Conservation (phyloP, 2,888 invertebrate genomes). For the Dioctria linearis region DNA sequence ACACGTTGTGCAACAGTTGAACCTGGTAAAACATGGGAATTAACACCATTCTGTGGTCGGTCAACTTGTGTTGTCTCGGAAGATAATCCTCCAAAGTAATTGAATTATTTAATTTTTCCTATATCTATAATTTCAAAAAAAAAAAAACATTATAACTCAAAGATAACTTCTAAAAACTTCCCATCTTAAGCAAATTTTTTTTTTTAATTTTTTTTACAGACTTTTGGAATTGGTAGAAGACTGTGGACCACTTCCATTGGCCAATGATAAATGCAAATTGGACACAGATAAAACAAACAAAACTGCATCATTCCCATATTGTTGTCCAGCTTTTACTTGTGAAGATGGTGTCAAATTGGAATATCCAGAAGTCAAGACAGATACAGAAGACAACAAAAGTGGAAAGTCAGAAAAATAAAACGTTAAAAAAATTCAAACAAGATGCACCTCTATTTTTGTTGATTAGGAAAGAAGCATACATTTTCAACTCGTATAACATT, state of each 20-base stretch:
- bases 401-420: slow-evolving; percentile 8
- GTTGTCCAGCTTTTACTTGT: slow-evolving; percentile 89
- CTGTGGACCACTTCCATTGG: slow-evolving; percentile 89
- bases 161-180: not conserved
- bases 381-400: slow-evolving; percentile 63
- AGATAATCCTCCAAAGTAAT: slow-evolving; percentile 76
- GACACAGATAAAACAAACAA: slow-evolving; percentile 90
- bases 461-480: too few species aligned
- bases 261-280: slow-evolving; percentile 90
- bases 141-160: not conserved
- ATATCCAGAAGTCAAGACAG: slow-evolving; percentile 83
- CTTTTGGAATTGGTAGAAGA: slow-evolving; percentile 89
- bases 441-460: not conserved
- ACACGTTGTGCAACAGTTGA: slow-evolving; percentile 91
- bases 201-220: slow-evolving; percentile 67
- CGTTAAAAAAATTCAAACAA: not conserved
- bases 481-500: too few species aligned
- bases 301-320: slow-evolving; percentile 88
- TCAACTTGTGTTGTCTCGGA: slow-evolving; percentile 87
- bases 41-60: slow-evolving; percentile 92
- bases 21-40: slow-evolving; percentile 87
- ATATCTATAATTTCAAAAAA: not conserved
- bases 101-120: not conserved
- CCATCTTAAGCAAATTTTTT: not conserved
- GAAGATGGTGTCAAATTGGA: slow-evolving; percentile 88